A percentile compares a stretch with the other conserved stretches of the same genome.
Evolutionary conservation across 2,797 vertebrate species (phyloP).

Genomic region (Percopsis omiscomaycus): DNA sequence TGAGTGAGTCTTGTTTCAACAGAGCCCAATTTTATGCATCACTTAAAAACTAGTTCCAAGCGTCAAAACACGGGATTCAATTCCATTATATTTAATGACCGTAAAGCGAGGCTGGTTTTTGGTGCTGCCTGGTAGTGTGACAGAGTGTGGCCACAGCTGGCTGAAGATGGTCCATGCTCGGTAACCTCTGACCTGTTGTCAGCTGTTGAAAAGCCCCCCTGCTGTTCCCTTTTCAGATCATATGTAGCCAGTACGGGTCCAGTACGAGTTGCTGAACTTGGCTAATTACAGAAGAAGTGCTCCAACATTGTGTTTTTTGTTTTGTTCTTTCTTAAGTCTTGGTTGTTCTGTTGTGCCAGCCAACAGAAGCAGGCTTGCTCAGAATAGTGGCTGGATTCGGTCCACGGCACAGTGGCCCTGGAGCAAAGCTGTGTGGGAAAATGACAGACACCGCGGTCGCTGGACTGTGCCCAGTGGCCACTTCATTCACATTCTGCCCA

Average conservation of each 20-base stretch:
- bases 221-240: slow-evolving; percentile 49
- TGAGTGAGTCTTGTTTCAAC: not conserved
- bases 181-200: slow-evolving; percentile 65
- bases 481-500: slow-evolving; percentile 46
- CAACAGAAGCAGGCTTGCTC: slow-evolving; percentile 45
- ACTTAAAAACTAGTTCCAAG: not conserved
- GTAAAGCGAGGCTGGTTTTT: not conserved
- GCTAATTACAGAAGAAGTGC: slow-evolving; percentile 63
- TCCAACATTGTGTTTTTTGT: slow-evolving; percentile 60
- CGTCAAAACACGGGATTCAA: slow-evolving; percentile 1
- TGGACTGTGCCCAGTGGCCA: slow-evolving; percentile 14
- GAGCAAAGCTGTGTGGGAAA: slow-evolving; percentile 58
- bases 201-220: slow-evolving; percentile 50
- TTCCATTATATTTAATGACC: slow-evolving; percentile 1
- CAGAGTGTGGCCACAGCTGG: slow-evolving; percentile 30
- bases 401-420: slow-evolving; percentile 35
- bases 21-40: not conserved
- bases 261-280: slow-evolving; percentile 65
- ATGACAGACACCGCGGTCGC: slow-evolving; percentile 40
- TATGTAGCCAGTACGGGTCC: slow-evolving; percentile 61
- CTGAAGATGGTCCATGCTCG: slow-evolving; percentile 39
- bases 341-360: slow-evolving; percentile 45
- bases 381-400: slow-evolving; percentile 59
- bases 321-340: slow-evolving; percentile 52
- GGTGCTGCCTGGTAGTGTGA: slow-evolving; percentile 17